A percentile compares a stretch with the other conserved stretches of the same genome.
These are phyloP conservation scores for Ochropleura plecta DNA, from an alignment of 2,888 invertebrate genomes.

Conservation along the genomic window DNA sequence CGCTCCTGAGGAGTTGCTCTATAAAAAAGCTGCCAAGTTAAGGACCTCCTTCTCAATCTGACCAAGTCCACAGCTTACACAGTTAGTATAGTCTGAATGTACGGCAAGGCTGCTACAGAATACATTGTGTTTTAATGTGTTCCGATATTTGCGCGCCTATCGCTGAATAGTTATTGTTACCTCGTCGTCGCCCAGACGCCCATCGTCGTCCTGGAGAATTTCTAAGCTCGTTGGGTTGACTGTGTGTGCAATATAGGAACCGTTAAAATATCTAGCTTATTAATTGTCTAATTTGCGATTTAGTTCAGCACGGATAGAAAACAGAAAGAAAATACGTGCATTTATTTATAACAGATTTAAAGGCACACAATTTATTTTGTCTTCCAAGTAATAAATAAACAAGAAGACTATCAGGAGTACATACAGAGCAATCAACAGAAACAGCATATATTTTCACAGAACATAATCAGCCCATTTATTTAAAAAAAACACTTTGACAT, in stretches of 20 bases:
- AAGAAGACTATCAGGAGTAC: not conserved
- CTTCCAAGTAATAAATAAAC: not conserved
- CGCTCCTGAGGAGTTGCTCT: not conserved
- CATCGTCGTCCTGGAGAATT: constrained; percentile 22
- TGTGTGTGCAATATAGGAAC: constrained; percentile 3
- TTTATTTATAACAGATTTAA: not conserved
- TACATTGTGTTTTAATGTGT: constrained; percentile 85
- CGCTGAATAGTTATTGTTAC: constrained; percentile 78
- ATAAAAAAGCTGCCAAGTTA: not conserved
- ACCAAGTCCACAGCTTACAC: constrained; percentile 58
- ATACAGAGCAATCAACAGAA: not conserved
- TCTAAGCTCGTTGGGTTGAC: constrained; percentile 5
- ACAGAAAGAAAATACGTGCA: not conserved
- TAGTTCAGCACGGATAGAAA: not conserved
- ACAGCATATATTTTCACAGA: not conserved
- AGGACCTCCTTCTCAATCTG: not conserved
- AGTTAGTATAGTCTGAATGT: constrained; percentile 59
- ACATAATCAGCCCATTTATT: not conserved
- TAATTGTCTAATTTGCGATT: not conserved
- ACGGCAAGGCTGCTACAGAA: constrained; percentile 73
- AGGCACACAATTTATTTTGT: not conserved
- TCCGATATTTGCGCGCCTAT: constrained; percentile 78
- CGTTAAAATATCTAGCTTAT: constrained; percentile 11
- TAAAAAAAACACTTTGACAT: no score
- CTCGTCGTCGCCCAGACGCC: constrained; percentile 14